Evolutionary conservation across 2,888 invertebrate species (phyloP), one percentile per base, ranked within the genome.

Genomic region (Tricholauxania praeusta): DNA sequence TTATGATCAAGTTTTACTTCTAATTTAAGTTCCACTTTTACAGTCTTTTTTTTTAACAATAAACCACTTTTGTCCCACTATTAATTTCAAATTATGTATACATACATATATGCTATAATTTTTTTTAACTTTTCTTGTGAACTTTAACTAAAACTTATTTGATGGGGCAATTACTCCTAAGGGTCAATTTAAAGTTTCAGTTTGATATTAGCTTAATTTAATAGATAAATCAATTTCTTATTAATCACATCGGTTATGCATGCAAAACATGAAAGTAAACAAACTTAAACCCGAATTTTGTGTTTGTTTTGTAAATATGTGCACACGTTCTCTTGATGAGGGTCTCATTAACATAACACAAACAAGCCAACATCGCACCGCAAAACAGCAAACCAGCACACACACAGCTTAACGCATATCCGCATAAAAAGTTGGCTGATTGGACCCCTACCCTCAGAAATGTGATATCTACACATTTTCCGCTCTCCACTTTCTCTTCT

Each of bases 331-430:
- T 17, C 47, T 48, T 63, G 63, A 63, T 63, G 63, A 63, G 63
- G 63, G 63, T 63, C 63, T 19, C 17, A 47, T 63, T 47, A 63
- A 63, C 63, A 63, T 48, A 63, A 63, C 39, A 17, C 32, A 63
- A 39, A 63, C 63, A 63, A 47, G n/a, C 47, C 63, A 47, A 12
- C 39, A 3, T 39, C 39, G 39, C 39, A 39, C 39, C 14, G 51
- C 64, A 64, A 64, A 52, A 51, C 14, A 22, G 6, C 39, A 48
- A 1, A 15, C 52, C n/a, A 48, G 47, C 10, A 19, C 47, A 28
- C 55, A 17, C 51, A 17, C 28, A 49, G 17, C n/a, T 49, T 1
- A 4, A 4, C 5, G 12, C 59, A 59, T 28, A 28, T 28, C 12
- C 5, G 15, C 47, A 63, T 5, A 63, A n/a, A 48, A 28, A 55